Base-by-base conservation (phyloP, 1,140 invertebrate species). In the Leptoteleia sp. region DNA sequence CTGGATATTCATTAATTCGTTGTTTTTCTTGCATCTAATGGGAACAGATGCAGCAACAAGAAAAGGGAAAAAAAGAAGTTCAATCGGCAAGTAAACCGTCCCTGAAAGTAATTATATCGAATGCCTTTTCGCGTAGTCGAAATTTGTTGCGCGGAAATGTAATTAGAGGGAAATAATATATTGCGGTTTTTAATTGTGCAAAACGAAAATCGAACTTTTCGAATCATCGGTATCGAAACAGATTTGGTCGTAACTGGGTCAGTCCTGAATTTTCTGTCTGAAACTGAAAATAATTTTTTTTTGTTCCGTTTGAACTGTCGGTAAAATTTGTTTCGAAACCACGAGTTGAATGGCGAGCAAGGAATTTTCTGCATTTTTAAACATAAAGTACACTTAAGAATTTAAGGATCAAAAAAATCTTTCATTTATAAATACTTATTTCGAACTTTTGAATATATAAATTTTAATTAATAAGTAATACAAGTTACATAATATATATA, bases 261-360 rank as follows among this genome's bases (percentile, higher is more conserved):
- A 54, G 38, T 38, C 17, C 38, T 1, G n/a, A 12, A 15, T 13
- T 38, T 54, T 54, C 38, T n/a, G n/a, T 54, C 16, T 25, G 3
- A 43, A 25, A 25, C 19, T 19, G 25, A 29, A 47, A 12, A 29
- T 29, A 13, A 5, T 15, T 22, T 37, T 37, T 37, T 52, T 13
- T 52, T 27, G 16, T 12, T 52, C 31, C 48, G n/a, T 19, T 52
- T 52, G 16, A 37, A 52, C 15, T 19, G 3, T 9, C 8, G 17
- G 3, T 31, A 31, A 52, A 33, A 52, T 52, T 52, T 52, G 31
- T 52, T 52, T 17, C 22, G 31, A 35, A 52, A 52, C 48, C 48
- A n/a, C 16, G 37, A 35, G 31, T 12, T 52, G 4, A 50, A 11
- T 16, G 47, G 1, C 40, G n/a, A 43, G 17, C 19, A 9, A 47